Conservation (phyloP, 2,113 vertebrate species). For the Triplophysa dalaica region DNA sequence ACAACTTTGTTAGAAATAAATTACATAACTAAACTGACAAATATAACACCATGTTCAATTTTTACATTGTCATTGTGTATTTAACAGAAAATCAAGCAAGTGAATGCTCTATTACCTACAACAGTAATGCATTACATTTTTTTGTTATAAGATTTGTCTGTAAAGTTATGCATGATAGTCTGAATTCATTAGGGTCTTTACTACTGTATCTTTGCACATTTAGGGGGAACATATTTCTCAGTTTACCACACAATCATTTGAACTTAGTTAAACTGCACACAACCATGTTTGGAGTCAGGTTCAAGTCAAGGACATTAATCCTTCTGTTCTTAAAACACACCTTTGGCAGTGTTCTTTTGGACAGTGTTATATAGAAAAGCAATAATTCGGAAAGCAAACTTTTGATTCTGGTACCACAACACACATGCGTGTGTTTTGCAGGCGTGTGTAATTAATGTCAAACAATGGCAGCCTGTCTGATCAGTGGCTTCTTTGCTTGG, state of each 20-base stretch:
- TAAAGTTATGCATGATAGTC: too few species aligned
- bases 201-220: not conserved
- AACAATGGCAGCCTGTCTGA: too few species aligned
- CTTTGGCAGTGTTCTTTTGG: not conserved
- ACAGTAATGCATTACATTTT: too few species aligned
- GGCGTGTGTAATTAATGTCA: not conserved
- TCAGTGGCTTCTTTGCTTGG: too few species aligned
- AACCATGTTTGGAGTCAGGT: slow-evolving; percentile 2
- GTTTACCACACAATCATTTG: not conserved
- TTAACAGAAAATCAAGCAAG: not conserved
- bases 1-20: too few species aligned
- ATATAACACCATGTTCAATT: not conserved
- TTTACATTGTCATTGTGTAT: not conserved
- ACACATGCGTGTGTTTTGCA: too few species aligned
- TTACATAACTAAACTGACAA: too few species aligned
- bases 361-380: not conserved
- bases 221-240: not conserved
- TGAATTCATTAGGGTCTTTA: not conserved
- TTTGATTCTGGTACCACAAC: not conserved
- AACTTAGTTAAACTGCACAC: not conserved
- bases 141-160: too few species aligned
- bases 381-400: not conserved
- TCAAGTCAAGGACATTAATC: slow-evolving; percentile 5
- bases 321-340: not conserved
- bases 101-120: not conserved